Conservation (phyloP, 2,113 vertebrate genomes). For the Apteryx owenii region DNA sequence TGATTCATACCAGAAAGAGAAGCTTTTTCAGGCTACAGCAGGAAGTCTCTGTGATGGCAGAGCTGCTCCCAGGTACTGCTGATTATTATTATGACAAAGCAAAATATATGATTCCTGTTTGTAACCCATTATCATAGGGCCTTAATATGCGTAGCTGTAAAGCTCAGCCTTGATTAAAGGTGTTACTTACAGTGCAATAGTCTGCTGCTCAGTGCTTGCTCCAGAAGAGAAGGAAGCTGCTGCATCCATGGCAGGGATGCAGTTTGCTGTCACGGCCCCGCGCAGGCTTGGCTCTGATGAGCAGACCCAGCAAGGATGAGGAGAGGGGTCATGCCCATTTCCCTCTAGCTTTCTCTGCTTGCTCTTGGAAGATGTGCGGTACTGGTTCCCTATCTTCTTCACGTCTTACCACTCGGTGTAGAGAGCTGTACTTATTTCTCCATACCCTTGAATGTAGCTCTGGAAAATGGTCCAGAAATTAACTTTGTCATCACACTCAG, state of each 20-base stretch:
- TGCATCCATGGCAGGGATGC: rapidly evolving
- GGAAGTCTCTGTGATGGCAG: background rate
- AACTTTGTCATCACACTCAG: background rate
- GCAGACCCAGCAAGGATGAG: background rate
- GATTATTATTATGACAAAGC: background rate
- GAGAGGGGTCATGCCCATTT: background rate
- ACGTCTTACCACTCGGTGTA: background rate
- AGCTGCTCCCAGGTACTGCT: background rate
- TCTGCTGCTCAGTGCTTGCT: background rate
- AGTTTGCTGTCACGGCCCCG: background rate
- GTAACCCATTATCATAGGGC: background rate
- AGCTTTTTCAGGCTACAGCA: background rate
- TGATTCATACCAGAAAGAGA: background rate
- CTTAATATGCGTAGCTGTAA: background rate
- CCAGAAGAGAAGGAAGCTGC: background rate
- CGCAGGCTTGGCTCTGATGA: background rate
- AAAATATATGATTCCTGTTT: background rate
- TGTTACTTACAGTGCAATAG: background rate
- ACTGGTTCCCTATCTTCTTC: background rate
- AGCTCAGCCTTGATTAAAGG: background rate
- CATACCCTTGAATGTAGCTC: background rate
- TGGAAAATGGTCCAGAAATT: background rate
- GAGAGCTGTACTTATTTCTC: background rate
- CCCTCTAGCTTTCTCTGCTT: background rate
- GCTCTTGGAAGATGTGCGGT: background rate